These are phyloP conservation scores for Drosophila sproati DNA, from an alignment of 1,140 invertebrate species.

Conservation along the genomic window DNA sequence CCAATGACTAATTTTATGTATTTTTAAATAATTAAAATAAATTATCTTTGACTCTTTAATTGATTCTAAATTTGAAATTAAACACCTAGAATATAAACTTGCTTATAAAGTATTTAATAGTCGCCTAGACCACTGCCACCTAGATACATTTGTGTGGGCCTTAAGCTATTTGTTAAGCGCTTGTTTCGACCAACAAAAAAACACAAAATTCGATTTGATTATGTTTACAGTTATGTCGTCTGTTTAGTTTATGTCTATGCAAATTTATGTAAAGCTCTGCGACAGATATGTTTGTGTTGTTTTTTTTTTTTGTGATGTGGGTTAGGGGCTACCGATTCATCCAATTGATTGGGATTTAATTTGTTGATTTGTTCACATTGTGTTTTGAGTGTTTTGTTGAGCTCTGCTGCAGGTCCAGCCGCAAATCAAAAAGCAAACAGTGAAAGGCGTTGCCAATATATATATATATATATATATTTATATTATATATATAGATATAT, in stretches of 20 bases:
- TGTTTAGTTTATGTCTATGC: slow-evolving; percentile 62
- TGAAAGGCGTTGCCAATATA: slow-evolving; percentile 67
- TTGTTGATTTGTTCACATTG: slow-evolving; percentile 31
- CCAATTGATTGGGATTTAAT: slow-evolving; percentile 71
- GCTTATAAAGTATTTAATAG: slow-evolving; percentile 9
- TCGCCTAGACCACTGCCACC: neutral
- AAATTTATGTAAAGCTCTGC: slow-evolving; percentile 72
- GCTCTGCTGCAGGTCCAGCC: slow-evolving; percentile 19
- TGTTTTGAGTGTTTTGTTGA: neutral
- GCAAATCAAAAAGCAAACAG: slow-evolving; percentile 49
- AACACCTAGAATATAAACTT: no score
- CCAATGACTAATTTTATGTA: neutral
- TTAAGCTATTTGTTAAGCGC: slow-evolving; percentile 67
- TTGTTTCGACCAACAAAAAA: slow-evolving; percentile 46
- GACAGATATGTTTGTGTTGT: slow-evolving; percentile 20
- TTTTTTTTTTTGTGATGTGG: slow-evolving; percentile 29
- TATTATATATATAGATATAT: no score
- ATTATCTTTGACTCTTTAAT: no score
- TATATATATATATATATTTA: neutral
- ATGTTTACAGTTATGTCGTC: slow-evolving; percentile 75
- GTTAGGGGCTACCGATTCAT: slow-evolving; percentile 43
- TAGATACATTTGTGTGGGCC: slow-evolving; percentile 1
- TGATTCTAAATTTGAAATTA: no score
- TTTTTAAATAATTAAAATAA: neutral
- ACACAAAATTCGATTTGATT: slow-evolving; percentile 55